Conservation (phyloP, 37 sponge, comb jelly and placozoan genomes). For the Tethya wilhelma region DNA sequence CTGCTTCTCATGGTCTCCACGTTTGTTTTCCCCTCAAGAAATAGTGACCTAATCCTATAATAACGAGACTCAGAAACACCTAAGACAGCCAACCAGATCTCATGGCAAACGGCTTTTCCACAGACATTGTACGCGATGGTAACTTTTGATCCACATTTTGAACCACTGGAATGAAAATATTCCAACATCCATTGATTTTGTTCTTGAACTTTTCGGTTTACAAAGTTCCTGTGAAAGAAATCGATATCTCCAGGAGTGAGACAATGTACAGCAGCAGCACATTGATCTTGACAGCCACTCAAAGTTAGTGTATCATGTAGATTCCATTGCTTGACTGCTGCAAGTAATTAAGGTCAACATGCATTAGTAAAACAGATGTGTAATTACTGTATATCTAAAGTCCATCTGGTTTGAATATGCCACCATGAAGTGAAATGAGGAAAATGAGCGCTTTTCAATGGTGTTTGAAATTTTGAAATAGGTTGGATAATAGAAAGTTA, state of each 20-base stretch:
- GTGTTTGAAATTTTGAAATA: no score
- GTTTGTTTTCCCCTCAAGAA: not conserved
- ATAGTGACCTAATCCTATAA: not conserved
- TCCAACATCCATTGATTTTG: not conserved
- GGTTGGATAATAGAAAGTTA: no score
- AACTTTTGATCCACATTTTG: not conserved
- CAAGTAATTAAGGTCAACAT: no score
- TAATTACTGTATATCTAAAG: no score
- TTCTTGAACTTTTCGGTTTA: not conserved
- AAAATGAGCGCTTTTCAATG: no score
- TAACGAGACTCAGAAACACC: not conserved
- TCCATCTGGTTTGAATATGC: no score
- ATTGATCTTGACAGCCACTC: not conserved
- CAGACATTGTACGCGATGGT: not conserved
- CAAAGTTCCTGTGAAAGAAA: not conserved
- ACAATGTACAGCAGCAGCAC: not conserved
- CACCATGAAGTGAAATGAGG: no score
- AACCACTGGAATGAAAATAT: not conserved
- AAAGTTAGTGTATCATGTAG: no score
- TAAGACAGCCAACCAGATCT: not conserved
- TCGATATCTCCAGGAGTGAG: not conserved
- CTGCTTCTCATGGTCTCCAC: not conserved
- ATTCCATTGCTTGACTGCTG: no score
- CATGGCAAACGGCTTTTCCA: not conserved
- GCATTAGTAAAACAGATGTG: no score